Percentiles rank a stretch among this genome's conserved stretches.
Conservation (phyloP, 1,140 invertebrate genomes). For the Dendrolimus punctatus region DNA sequence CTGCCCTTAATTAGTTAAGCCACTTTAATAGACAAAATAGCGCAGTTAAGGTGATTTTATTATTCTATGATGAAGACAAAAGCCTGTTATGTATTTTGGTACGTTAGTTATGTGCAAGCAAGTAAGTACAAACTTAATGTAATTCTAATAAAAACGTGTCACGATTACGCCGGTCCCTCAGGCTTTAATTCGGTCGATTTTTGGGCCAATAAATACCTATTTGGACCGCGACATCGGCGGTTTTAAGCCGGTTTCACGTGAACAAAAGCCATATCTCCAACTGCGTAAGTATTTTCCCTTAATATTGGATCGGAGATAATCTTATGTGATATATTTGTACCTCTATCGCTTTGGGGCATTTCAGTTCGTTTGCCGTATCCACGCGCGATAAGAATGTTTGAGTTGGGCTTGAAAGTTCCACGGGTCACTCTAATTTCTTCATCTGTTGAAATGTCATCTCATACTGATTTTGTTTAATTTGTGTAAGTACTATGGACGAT, state of each 20-base stretch:
- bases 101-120: neutral
- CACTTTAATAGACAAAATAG: too few relatives aligned
- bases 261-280: constrained; percentile 17
- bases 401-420: constrained; percentile 51
- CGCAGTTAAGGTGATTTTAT: neutral
- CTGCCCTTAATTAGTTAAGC: too few relatives aligned
- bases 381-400: constrained; percentile 53
- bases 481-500: too few relatives aligned
- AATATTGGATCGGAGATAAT: constrained; percentile 25
- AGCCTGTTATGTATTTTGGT: constrained; percentile 12
- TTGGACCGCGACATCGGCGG: constrained; percentile 16
- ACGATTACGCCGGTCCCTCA: constrained; percentile 21
- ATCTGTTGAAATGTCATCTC: constrained; percentile 39
- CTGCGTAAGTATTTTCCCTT: constrained; percentile 15
- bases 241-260: constrained; percentile 21
- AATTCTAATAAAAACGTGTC: constrained; percentile 7
- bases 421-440: constrained; percentile 46
- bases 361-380: constrained; percentile 52
- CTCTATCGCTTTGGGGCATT: constrained; percentile 26
- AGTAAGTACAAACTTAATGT: constrained; percentile 8
- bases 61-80: constrained; percentile 4
- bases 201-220: constrained; percentile 17
- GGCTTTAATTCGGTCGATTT: constrained; percentile 27
- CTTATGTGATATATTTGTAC: constrained; percentile 19
- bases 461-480: constrained; percentile 1